Base-by-base conservation (phyloP, 1,140 invertebrate species). In the Nebria ingens region DNA sequence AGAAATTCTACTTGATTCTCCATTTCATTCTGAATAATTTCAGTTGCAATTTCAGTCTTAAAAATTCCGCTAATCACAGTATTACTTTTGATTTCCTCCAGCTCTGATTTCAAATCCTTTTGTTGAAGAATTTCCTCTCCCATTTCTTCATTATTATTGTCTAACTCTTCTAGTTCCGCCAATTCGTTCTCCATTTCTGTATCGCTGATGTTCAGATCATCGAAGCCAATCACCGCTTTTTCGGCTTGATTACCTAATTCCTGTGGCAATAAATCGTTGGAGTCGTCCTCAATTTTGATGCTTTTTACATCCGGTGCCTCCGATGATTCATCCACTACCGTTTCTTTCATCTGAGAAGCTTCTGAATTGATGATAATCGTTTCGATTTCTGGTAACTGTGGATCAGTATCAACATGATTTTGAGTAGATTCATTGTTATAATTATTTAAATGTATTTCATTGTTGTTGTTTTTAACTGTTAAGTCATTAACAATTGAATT, bases 121-220 rank as follows among this genome's bases (percentile, higher is more conserved):
- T 51, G n/a, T 56, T 57, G 40, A 55, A 34, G 3, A 52, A 21
- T 34, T 69, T 61, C 21, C 61, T 65, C 0, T 64, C 65, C 19
- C n/a, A n/a, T n/a, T n/a, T 62, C 62, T 53, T 77, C 74, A 19
- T 75, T 65, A 53, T 79, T n/a, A n/a, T n/a, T n/a, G n/a, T n/a
- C n/a, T n/a, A n/a, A n/a, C n/a, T n/a, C n/a, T n/a, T n/a, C 78
- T n/a, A 81, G 63, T 52, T 79, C 73, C 1, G 76, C 70, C 34
- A 83, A 68, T 66, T 80, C 79, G 29, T 76, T 71, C 45, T 72
- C 74, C n/a, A 83, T 61, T 60, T 81, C 78, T 40, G 72, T 72
- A 53, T 82, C 81, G 29, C 74, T 75, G 38, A 82, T 62, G 57
- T n/a, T n/a, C n/a, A n/a, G n/a, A n/a, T n/a, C n/a, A n/a, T n/a